Evolutionary conservation across 2,113 vertebrate species (phyloP), one percentile per base, ranked within the genome.

Genomic region (Leucopsar rothschildi): DNA sequence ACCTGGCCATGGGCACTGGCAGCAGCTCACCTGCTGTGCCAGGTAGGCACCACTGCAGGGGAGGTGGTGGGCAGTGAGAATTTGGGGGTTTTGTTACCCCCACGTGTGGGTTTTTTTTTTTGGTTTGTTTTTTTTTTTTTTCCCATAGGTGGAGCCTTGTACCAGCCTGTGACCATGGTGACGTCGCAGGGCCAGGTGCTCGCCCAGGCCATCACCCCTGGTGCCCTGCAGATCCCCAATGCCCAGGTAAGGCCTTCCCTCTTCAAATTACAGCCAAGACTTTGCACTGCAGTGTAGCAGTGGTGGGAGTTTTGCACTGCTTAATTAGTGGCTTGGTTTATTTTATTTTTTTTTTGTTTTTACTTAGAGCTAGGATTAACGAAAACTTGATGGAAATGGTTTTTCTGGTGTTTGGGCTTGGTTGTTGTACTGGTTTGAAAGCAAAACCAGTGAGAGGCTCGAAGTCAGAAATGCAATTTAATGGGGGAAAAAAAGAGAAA

Each of bases 151-250:
- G 99, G 99, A 97, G 98, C 99, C 85, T 94, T 99, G 98, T 99
- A 99, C 98, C 99, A 99, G 98, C 99, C 99, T 1, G 99, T 99
- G 99, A 98, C 99, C 9, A 99, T 99, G 99, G 99, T 99, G 98
- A 99, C 99, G 81, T 99, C 99, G 65, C 99, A 99, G 98, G 99
- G 99, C 97, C 99, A 99, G 98, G 98, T 99, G 97, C 98, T 99
- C 88, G 98, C 99, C 88, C 99, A 99, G 96, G 98, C 98, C 92
- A 98, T 99, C 89, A 98, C 99, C 80, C 98, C 99, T 57, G 98
- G 99, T 95, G 98, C 99, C 97, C 99, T 99, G 97, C 99, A 99
- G 98, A 98, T 99, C 97, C 99, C 99, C 98, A 99, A 97, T 40
- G 97, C 99, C 90, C 99, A 99, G 99, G 99, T 99, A 96, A 98